Evolutionary conservation across 2,888 invertebrate species (phyloP), one percentile per base, ranked within the genome.

Genomic region (Hydropsyche betteni): DNA sequence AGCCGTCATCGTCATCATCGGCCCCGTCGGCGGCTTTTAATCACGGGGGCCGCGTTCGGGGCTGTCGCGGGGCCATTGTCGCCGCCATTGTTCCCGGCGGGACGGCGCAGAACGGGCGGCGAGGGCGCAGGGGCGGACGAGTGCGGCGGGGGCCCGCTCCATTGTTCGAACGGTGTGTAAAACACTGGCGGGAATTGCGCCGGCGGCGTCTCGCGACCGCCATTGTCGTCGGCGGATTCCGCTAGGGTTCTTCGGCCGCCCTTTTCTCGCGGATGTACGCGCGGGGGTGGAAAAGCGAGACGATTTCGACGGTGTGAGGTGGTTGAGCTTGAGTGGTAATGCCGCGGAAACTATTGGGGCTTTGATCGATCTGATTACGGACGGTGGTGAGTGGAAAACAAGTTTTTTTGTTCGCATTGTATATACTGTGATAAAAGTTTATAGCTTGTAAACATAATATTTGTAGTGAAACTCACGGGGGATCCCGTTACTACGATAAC

Each of bases 111-210:
- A 75, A 75, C 68, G 72, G 72, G 52, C n/a, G n/a, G n/a, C n/a
- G n/a, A n/a, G n/a, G n/a, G n/a, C n/a, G n/a, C 38, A 72, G 36
- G 34, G 7, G 55, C 55, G 64, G 72, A 53, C 68, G 72, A 51
- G 68, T 72, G 72, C 58, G 58, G 72, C 8, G 7, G 33, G 34
- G 53, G 70, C 71, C 70, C n/a, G 68, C 36, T 64, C 75, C 72
- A 73, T 75, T 75, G 75, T 75, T 70, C 75, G 61, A 71, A 73
- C 50, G 34, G 68, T 71, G 75, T 72, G 75, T 72, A 72, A 72
- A 72, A 72, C 72, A 72, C 14, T n/a, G 72, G 4, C 52, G 34
- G 75, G 74, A 70, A 75, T 71, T 64, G 44, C 71, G 70, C 71
- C 64, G 51, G 6, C 12, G 71, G 75, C 75, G 61, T 71, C 75